A percentile compares a stretch with the other conserved stretches of the same genome.
These are phyloP conservation scores for Sapajus apella DNA, from an alignment of 2,113 vertebrate species.

Conservation along the genomic window DNA sequence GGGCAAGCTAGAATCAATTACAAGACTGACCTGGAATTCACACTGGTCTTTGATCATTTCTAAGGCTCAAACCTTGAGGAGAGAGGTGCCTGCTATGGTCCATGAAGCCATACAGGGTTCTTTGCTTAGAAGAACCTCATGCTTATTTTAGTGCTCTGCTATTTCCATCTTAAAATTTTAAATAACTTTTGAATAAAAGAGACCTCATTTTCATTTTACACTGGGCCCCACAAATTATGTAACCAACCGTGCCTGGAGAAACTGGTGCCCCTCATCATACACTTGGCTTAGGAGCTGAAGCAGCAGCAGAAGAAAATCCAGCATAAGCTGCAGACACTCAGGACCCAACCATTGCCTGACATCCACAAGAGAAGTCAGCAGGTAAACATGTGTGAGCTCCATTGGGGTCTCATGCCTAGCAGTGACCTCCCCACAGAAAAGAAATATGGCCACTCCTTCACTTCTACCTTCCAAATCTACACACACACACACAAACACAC, in stretches of 20 bases:
- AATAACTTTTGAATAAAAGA: background rate
- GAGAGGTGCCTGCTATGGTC: background rate
- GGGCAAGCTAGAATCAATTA: background rate
- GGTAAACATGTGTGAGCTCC: background rate
- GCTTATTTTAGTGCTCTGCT: background rate
- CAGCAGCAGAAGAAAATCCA: background rate
- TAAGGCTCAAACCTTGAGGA: background rate
- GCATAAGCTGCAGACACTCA: background rate
- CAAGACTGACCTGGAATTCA: background rate
- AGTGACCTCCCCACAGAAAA: background rate
- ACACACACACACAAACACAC: background rate
- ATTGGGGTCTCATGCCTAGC: rapidly evolving
- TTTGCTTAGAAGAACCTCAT: background rate
- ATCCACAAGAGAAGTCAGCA: background rate
- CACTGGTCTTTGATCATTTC: background rate
- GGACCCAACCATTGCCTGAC: background rate
- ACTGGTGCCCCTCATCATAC: background rate
- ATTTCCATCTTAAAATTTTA: background rate
- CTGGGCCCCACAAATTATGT: background rate
- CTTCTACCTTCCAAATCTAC: background rate
- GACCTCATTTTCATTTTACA: background rate
- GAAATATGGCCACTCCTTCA: background rate
- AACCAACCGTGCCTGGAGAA: background rate
- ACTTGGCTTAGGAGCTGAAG: background rate
- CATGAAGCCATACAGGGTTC: background rate